Percentiles rank a stretch among this genome's conserved stretches.
phyloP scores from a whole-genome alignment of 2,888 invertebrate genomes.

The Philhelius pedissequus region DNA sequence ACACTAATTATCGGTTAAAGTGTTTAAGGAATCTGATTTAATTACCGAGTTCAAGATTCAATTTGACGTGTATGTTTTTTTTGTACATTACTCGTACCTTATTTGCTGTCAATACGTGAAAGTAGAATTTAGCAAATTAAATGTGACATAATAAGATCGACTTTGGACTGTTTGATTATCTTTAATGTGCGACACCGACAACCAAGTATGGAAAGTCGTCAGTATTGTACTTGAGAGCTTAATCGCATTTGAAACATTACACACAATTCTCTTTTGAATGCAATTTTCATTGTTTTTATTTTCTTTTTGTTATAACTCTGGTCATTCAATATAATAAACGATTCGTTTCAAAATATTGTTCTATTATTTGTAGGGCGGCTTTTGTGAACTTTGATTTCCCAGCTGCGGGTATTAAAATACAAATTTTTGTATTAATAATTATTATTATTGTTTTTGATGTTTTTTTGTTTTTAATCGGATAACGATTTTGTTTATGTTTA shows the following conservation, averaged over 20 bases:
- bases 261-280: neutral
- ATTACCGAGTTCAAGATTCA: constrained; percentile 39
- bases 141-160: constrained; percentile 28
- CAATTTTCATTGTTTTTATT: neutral
- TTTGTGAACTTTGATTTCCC: constrained; percentile 16
- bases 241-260: constrained; percentile 7
- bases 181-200: neutral
- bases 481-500: neutral
- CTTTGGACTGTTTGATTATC: constrained; percentile 36
- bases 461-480: neutral
- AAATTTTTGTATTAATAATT: neutral
- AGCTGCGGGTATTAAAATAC: neutral
- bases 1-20: constrained; percentile 5
- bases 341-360: neutral
- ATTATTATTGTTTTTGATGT: neutral
- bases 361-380: constrained; percentile 7
- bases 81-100: neutral
- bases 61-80: neutral
- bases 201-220: neutral
- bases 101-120: neutral
- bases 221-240: neutral
- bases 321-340: neutral
- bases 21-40: constrained; percentile 10
- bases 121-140: neutral
- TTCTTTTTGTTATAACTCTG: too few species aligned